These are phyloP conservation scores for Lithobates sylvaticus DNA, from an alignment of 2,797 vertebrate genomes.

Conservation along the genomic window DNA sequence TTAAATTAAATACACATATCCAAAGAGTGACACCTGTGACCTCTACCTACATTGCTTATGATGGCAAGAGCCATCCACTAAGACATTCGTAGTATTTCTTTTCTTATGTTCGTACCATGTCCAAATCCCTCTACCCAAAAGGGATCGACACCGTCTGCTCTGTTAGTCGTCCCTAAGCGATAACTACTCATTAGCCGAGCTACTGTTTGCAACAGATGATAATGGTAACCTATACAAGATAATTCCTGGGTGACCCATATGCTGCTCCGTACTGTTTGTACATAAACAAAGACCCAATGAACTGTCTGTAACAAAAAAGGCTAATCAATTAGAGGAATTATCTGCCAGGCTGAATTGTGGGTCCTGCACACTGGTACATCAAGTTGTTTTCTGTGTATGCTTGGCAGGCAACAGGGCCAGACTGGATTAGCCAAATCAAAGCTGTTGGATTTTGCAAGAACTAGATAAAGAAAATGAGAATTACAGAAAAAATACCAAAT, in stretches of 20 bases:
- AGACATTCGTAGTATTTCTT: not conserved
- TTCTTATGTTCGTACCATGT: not conserved
- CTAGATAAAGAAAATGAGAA: not conserved
- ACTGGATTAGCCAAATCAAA: not conserved
- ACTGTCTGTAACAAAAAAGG: not conserved
- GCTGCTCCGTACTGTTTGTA: slow-evolving; percentile 11
- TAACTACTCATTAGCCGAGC: slow-evolving; percentile 23
- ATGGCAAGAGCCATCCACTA: not conserved
- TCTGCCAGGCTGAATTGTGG: not conserved
- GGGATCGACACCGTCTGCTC: not conserved
- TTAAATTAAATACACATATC: not conserved
- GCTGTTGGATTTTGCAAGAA: not conserved
- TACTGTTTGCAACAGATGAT: slow-evolving; percentile 27
- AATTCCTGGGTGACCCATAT: slow-evolving; percentile 35
- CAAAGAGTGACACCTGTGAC: not conserved
- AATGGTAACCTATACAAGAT: not conserved
- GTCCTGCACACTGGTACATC: not conserved
- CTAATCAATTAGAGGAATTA: slow-evolving; percentile 19
- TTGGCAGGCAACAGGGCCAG: not conserved
- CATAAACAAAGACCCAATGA: slow-evolving; percentile 14
- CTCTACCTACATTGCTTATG: not conserved
- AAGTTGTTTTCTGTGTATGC: not conserved
- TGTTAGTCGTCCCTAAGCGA: slow-evolving; percentile 11
- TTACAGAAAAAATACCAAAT: too few relatives aligned
- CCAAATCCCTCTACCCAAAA: not conserved